phyloP scores from a whole-genome alignment of 2,113 vertebrate genomes.

The Rutilus rutilus region DNA sequence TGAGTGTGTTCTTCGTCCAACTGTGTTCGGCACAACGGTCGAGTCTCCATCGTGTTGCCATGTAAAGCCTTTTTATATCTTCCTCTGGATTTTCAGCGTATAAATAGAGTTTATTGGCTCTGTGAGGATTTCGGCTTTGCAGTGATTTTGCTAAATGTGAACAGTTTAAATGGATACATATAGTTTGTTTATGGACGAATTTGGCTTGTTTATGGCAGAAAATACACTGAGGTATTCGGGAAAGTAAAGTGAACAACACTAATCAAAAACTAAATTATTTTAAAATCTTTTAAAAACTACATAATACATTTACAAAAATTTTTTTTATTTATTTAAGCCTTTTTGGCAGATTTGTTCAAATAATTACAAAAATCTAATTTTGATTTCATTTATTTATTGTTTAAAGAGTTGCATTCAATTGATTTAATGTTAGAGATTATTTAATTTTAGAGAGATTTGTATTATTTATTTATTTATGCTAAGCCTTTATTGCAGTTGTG shows the following conservation, averaged over 20 bases:
- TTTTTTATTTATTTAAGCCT: too few relatives aligned
- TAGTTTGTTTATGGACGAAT: not conserved
- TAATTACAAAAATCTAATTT: too few relatives aligned
- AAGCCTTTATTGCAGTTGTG: not conserved
- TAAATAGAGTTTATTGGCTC: not conserved
- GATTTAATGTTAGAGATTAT: too few relatives aligned
- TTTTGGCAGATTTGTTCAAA: too few relatives aligned
- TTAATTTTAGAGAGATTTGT: too few relatives aligned
- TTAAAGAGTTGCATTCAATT: too few relatives aligned
- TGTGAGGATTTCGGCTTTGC: not conserved
- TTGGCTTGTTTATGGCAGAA: not conserved
- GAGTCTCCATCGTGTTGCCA: not conserved
- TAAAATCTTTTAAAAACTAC: too few relatives aligned
- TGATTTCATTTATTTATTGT: too few relatives aligned
- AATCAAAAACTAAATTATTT: too few relatives aligned
- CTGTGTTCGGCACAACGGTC: not conserved
- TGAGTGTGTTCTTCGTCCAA: slow-evolving; percentile 25
- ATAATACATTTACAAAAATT: too few relatives aligned
- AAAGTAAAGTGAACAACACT: not conserved
- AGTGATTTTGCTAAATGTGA: not conserved
- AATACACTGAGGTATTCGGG: not conserved
- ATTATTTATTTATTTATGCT: not conserved
- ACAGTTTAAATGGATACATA: not conserved
- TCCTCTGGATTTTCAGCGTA: not conserved
- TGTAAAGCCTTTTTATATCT: not conserved